phyloP scores from a whole-genome alignment of 2,888 invertebrate genomes.

The Fragum whitleyi region DNA sequence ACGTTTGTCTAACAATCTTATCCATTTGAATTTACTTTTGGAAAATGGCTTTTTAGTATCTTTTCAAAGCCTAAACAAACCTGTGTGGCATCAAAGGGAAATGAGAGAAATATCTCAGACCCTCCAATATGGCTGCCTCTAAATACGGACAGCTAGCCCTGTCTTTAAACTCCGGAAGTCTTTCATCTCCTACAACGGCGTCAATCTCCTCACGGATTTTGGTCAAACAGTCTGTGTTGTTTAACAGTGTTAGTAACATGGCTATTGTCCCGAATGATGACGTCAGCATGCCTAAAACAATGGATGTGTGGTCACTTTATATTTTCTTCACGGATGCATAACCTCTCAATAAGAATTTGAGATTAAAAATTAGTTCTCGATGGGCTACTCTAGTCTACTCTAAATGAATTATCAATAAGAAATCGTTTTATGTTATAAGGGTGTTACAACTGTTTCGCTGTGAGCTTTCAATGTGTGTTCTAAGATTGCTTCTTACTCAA shows the following conservation, averaged over 20 bases:
- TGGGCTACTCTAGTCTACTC: too few relatives aligned
- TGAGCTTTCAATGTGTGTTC: too few relatives aligned
- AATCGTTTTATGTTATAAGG: too few relatives aligned
- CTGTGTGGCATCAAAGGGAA: slow-evolving; percentile 35
- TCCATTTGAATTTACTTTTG: too few relatives aligned
- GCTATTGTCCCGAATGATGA: slow-evolving; percentile 13
- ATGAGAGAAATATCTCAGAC: slow-evolving; percentile 8
- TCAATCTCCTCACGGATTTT: slow-evolving; percentile 26
- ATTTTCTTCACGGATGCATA: not conserved
- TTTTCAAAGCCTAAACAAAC: not conserved
- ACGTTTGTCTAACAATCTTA: too few relatives aligned
- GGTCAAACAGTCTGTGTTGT: slow-evolving; percentile 9
- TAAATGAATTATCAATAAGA: too few relatives aligned
- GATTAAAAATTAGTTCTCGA: not conserved
- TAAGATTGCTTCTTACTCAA: too few relatives aligned
- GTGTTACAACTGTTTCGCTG: too few relatives aligned
- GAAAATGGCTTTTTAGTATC: too few relatives aligned
- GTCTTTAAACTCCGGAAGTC: slow-evolving; percentile 31
- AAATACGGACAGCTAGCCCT: slow-evolving; percentile 21
- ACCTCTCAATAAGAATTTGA: not conserved
- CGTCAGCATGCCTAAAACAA: slow-evolving; percentile 22
- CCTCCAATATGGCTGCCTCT: slow-evolving; percentile 29
- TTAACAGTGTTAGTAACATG: slow-evolving; percentile 18
- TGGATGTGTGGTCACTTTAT: not conserved
- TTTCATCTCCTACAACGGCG: slow-evolving; percentile 15